Base-by-base conservation (phyloP, 2,113 vertebrate species). In the Penelope pileata region DNA sequence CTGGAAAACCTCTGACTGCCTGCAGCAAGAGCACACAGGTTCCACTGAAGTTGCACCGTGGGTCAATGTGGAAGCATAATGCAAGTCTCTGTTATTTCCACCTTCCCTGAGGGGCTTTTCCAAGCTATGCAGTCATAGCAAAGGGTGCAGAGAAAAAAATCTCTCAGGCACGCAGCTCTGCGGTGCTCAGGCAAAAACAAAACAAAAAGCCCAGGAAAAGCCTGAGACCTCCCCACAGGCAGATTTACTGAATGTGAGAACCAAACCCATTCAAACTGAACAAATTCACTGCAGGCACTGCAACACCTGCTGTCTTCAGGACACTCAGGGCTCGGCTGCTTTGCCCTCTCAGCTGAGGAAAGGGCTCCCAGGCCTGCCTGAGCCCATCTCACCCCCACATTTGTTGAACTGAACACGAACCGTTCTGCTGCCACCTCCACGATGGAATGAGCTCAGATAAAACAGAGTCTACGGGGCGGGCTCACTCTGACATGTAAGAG, bases 11-110 rank as follows among this genome's bases (percentile, higher is more conserved):
- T 38, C 23, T 38, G 38, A 11, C 7, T 10, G 18, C 10, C 75
- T 23, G 29, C 29, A 30, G 32, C 6, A 21, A 38, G 19, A 38
- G 72, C 24, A 21, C 5, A 32, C n/a, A 48, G 82, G 62, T 40
- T 53, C 47, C 26, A 4, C 29, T 7, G 3, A 11, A 1, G 10
- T 16, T 59, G 3, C 11, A 24, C 12, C 1, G 3, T 3, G 43
- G 72, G 17, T 6, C 45, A 42, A 5, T 8, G 7, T 0, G 38
- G 48, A 45, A 53, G n/a, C 10, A 6, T 1, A 86, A 38, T 7
- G 3, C 0, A 36, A 54, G 59, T 10, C 69, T 88, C 13, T 30
- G 66, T 47, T 59, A 0, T 2, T 36, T 34, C 22, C 51, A 26
- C 1, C 76, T 45, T 45, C 13, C 43, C 42, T 1, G 29, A 56